Evolutionary conservation across 2,888 invertebrate genomes (phyloP), one percentile per base, ranked within the genome.

Genomic region (Thymelicus lineola): DNA sequence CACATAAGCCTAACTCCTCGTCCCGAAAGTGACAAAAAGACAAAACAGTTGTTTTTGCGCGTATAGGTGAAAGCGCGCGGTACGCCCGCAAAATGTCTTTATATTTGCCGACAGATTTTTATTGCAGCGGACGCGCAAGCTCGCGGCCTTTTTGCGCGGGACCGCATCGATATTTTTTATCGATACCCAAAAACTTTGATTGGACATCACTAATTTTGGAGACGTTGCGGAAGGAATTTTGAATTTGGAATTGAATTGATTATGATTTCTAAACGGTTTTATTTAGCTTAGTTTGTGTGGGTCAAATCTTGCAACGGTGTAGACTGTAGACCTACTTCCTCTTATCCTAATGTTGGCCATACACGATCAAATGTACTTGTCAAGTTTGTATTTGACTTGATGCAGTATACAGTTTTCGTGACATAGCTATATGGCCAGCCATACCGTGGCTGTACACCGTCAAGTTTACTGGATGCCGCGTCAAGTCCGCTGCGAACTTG

Each of bases 1-100:
- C 2, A 53, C 53, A 53, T 9, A 6, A 53, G 20, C 60, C 66
- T 67, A 67, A 67, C 53, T 53, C 65, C 42, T 45, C 20, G 50
- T 65, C 65, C 67, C 69, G 62, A 61, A 60, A 71, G 64, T 66
- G 74, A 76, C 72, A 79, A 69, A 63, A 69, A 62, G 48, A 46
- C 42, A 46, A 53, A 53, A 57, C 57, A 57, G 48, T 71, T 65
- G 72, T 80, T 79, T 79, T 80, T 78, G 75, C 72, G 70, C 36
- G 71, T 71, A 72, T 76, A 79, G 82, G 86, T 84, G 87, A 86
- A 87, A 86, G 85, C 80, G 74, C 78, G 82, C 76, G 74, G 75
- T 80, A 76, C 77, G 79, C 79, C 77, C 77, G 80, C 78, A 76
- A 87, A 86, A 89, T 88, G 87, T 87, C 89, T 88, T 88, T 89